Percentiles rank a stretch among this genome's conserved stretches.
Evolutionary conservation across 1,140 invertebrate species (phyloP).

Genomic region (Drosophila lacertosa): DNA sequence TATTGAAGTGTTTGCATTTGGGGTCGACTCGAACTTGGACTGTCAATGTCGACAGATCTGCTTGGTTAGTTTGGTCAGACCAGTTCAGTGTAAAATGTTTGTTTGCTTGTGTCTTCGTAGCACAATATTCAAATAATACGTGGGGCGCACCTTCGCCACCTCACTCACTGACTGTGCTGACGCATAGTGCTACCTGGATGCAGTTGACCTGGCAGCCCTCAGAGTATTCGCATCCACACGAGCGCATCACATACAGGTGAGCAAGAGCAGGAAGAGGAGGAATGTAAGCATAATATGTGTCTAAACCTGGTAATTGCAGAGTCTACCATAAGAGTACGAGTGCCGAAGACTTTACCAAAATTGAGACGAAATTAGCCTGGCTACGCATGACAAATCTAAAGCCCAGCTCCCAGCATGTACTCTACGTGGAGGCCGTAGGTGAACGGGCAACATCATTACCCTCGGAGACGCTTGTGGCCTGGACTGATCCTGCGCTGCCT

Average conservation of each 20-base stretch:
- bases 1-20: slow-evolving; percentile 11
- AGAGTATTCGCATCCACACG: slow-evolving; percentile 90
- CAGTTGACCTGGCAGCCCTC: slow-evolving; percentile 92
- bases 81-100: too few species aligned
- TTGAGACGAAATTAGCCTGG: slow-evolving; percentile 88
- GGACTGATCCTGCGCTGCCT: slow-evolving; percentile 93
- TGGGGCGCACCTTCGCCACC: slow-evolving; percentile 90
- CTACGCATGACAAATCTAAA: slow-evolving; percentile 88
- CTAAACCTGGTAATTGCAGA: slow-evolving; percentile 77
- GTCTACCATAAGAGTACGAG: slow-evolving; percentile 88
- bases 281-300: neutral
- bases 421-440: slow-evolving; percentile 89
- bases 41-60: slow-evolving; percentile 17
- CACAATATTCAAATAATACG: slow-evolving; percentile 66
- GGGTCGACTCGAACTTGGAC: slow-evolving; percentile 17
- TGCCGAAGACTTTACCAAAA: slow-evolving; percentile 86
- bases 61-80: neutral
- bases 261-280: slow-evolving; percentile 16
- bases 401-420: slow-evolving; percentile 91
- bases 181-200: slow-evolving; percentile 90
- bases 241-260: slow-evolving; percentile 90
- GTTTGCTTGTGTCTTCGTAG: slow-evolving; percentile 22
- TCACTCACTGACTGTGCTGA: slow-evolving; percentile 90
- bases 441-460: slow-evolving; percentile 88
- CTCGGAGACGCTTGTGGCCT: slow-evolving; percentile 91